Conservation (phyloP, 2,888 invertebrate species). For the Orthonychiurus folsomi region DNA sequence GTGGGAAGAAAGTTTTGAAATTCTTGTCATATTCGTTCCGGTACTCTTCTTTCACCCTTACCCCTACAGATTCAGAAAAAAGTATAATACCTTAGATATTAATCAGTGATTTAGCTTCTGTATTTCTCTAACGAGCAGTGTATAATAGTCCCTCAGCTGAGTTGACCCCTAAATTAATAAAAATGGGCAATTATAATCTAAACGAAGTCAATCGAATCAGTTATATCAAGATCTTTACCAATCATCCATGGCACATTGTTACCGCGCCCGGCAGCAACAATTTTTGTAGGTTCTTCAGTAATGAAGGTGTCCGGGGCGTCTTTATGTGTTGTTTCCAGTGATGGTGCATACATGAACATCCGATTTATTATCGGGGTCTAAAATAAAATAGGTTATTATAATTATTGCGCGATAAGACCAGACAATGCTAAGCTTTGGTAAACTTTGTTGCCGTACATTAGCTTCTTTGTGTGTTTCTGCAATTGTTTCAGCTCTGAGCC, state of each 20-base stretch:
- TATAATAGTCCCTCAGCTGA: conserved; percentile 32
- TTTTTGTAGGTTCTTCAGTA: conserved; percentile 31
- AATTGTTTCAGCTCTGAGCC: not conserved
- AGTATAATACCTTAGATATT: too few relatives aligned
- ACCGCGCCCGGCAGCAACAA: conserved; percentile 26
- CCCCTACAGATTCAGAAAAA: conserved; percentile 18
- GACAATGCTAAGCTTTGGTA: too few relatives aligned
- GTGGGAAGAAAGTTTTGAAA: conserved; percentile 26
- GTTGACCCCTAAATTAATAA: too few relatives aligned
- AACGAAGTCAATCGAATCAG: too few relatives aligned
- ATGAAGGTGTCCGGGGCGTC: conserved; percentile 23
- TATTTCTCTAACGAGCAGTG: conserved; percentile 24
- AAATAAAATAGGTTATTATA: not conserved
- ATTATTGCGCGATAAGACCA: too few relatives aligned
- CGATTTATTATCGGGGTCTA: conserved; percentile 32
- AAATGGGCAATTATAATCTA: too few relatives aligned
- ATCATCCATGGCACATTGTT: conserved; percentile 26
- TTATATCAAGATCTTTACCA: conserved; percentile 30
- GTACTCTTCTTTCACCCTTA: conserved; percentile 19
- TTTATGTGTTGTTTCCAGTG: conserved; percentile 22
- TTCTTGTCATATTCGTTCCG: conserved; percentile 16
- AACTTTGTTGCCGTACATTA: not conserved
- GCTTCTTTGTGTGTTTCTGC: not conserved
- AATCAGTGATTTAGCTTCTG: not conserved
- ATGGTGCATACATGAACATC: conserved; percentile 31